Evolutionary conservation across 2,797 vertebrate species (phyloP), one percentile per base, ranked within the genome.

Genomic region (Helostoma temminkii): DNA sequence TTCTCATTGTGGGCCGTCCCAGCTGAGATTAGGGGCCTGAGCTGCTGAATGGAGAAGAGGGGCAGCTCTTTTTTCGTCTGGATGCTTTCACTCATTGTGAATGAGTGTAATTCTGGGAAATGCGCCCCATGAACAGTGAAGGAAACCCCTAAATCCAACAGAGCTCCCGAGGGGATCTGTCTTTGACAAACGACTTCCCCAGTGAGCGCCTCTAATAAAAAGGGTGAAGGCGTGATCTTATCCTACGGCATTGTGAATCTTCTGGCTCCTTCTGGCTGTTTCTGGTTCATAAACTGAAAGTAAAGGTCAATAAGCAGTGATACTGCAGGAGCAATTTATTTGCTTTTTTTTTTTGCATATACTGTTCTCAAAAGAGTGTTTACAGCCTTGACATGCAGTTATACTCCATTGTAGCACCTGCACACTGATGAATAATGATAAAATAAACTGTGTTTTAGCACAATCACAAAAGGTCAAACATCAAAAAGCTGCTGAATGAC

Each of bases 21-120:
- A 79, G 79, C 80, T 74, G 80, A 91, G 89, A 92, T 92, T 90
- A 92, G 91, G 86, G 87, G 87, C 86, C 85, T 48, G 66, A 34
- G 72, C 60, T 43, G 67, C 71, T 91, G 87, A 92, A 91, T 88
- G 76, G 66, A 86, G 74, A 80, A 43, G 67, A 86, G 83, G 70
- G 66, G 83, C 86, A 81, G 75, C 76, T 65, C 73, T 74, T 63
- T 46, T 71, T 62, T 43, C 30, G 76, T 66, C 71, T 76, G 64
- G 69, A 71, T 86, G 81, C 88, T 88, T 88, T 88, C 84, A 89
- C 83, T 80, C 74, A 62, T 79, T 71, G 81, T 91, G 88, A 93
- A 93, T 91, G 90, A 91, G 84, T 71, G 81, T 84, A 85, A 91
- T 91, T 93, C 86, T 91, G 88, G 84, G 91, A 93, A 93, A 85